A percentile compares a stretch with the other conserved stretches of the same genome.
These are phyloP conservation scores for Eurytemora carolleeae DNA, from an alignment of 1,140 invertebrate species.

Conservation along the genomic window DNA sequence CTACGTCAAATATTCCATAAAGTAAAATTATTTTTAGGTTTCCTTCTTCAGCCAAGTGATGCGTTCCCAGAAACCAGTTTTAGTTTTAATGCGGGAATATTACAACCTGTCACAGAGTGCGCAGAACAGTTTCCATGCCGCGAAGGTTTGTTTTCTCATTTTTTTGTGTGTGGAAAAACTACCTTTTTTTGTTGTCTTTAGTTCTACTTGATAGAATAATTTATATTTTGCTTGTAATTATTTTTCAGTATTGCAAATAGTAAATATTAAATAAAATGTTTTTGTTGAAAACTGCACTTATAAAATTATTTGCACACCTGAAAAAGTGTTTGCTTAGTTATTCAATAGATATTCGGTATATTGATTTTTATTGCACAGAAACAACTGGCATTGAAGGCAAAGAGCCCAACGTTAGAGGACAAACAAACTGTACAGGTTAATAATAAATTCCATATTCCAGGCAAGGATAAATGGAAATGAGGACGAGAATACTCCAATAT, in stretches of 20 bases:
- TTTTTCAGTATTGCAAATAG: too few species aligned
- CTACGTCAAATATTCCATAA: too few species aligned
- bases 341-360: too few species aligned
- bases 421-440: neutral
- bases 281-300: too few species aligned
- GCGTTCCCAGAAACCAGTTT: neutral
- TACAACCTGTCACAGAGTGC: neutral
- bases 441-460: neutral
- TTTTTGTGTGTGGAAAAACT: too few species aligned
- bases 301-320: too few species aligned
- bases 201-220: too few species aligned
- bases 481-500: neutral
- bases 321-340: too few species aligned
- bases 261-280: too few species aligned
- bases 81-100: neutral
- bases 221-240: too few species aligned
- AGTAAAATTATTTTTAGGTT: neutral
- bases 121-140: neutral
- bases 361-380: too few species aligned
- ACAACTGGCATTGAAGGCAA: neutral
- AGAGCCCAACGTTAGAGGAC: neutral
- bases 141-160: neutral
- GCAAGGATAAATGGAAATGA: neutral
- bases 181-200: too few species aligned
- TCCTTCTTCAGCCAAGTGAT: neutral